Percentiles rank a stretch among this genome's conserved stretches.
These are phyloP conservation scores for Cuniculus paca DNA, from an alignment of 2,797 vertebrate genomes.

Conservation along the genomic window DNA sequence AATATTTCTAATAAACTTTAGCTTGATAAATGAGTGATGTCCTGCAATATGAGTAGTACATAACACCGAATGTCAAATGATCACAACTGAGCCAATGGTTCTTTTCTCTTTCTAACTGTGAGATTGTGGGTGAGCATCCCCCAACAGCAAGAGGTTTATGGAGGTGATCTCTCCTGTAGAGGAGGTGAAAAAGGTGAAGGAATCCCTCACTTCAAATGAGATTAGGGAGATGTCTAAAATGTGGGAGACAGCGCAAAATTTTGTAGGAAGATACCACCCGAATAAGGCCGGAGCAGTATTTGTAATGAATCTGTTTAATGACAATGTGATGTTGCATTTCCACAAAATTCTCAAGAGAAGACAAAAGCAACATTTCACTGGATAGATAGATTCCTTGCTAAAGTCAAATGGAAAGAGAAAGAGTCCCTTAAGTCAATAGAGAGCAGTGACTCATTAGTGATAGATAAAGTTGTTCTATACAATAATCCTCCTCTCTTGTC, in stretches of 20 bases:
- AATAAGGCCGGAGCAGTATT: background rate
- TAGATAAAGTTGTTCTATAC: background rate
- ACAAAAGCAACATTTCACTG: background rate
- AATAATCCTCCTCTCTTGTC: background rate
- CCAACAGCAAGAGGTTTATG: background rate
- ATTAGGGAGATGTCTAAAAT: background rate
- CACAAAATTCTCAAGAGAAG: background rate
- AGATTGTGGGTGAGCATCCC: background rate
- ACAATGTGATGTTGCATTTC: background rate
- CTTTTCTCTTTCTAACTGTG: background rate
- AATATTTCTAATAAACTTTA: background rate
- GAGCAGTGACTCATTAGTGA: background rate
- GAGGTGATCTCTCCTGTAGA: background rate
- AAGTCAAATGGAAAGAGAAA: background rate
- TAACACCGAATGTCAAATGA: background rate
- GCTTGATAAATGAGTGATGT: background rate
- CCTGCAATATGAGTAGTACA: background rate
- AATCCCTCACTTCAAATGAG: background rate
- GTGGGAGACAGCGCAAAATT: background rate
- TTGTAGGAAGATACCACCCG: background rate
- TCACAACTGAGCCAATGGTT: background rate
- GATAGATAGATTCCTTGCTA: background rate
- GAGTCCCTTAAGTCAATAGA: background rate
- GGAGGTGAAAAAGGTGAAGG: background rate
- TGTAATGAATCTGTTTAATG: background rate